Conservation (phyloP, 2,113 vertebrate species). For the Cephalopterus ornatus region DNA sequence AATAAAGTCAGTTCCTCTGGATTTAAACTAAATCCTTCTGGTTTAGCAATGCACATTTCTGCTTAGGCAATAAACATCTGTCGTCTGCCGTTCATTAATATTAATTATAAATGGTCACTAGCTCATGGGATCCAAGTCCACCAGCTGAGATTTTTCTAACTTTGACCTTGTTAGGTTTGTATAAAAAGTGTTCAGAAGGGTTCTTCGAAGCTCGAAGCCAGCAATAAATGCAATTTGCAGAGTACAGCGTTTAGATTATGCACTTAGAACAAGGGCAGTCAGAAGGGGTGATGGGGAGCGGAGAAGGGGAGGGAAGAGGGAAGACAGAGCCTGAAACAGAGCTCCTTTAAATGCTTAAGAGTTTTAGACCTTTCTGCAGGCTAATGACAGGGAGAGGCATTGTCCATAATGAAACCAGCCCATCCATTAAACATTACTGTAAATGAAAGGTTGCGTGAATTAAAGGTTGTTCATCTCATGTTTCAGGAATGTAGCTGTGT, state of each 20-base stretch:
- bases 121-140: conserved; percentile 71
- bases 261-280: conserved; percentile 26
- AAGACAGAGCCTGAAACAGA: background rate
- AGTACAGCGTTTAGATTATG: conserved; percentile 54
- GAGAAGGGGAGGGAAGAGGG: background rate
- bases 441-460: conserved; percentile 72
- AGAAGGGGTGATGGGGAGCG: background rate
- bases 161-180: conserved; percentile 76
- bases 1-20: conserved; percentile 55
- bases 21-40: conserved; percentile 60
- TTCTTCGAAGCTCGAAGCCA: conserved; percentile 49
- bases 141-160: conserved; percentile 79
- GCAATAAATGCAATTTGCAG: conserved; percentile 59
- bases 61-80: conserved; percentile 79
- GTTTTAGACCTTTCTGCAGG: conserved; percentile 39
- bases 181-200: conserved; percentile 72
- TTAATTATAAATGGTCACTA: conserved; percentile 77
- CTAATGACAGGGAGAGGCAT: conserved; percentile 71
- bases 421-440: conserved; percentile 54
- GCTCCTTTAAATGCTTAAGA: conserved; percentile 9
- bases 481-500: conserved; percentile 78
- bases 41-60: conserved; percentile 71
- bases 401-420: conserved; percentile 70
- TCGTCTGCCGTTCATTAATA: conserved; percentile 80
- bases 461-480: conserved; percentile 79